Evolutionary conservation across 2,113 vertebrate species (phyloP).

Genomic region (Conger conger): DNA sequence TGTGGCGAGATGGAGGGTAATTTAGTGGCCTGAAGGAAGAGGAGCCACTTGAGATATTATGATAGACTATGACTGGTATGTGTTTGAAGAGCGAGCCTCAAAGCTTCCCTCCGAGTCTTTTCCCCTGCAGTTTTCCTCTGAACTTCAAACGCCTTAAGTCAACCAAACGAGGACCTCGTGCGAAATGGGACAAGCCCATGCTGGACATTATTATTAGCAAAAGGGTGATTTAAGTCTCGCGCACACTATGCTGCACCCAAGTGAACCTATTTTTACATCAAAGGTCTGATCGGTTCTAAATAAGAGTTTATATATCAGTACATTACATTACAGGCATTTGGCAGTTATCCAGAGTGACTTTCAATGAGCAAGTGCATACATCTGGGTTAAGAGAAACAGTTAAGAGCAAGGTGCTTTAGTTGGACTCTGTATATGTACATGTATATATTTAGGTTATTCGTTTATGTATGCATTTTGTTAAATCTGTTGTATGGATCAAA

Average conservation of each 20-base stretch:
- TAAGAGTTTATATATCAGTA: no score
- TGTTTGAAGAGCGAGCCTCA: conserved; percentile 28
- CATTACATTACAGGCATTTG: no score
- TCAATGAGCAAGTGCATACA: no score
- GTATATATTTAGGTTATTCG: no score
- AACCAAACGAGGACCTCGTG: not conserved
- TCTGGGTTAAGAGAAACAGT: no score
- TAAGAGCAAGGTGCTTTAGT: not conserved
- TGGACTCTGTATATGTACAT: no score
- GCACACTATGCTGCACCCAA: not conserved
- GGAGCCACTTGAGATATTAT: conserved; percentile 32
- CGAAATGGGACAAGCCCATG: not conserved
- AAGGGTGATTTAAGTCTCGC: not conserved
- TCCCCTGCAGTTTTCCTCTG: conserved; percentile 4
- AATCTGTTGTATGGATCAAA: no score
- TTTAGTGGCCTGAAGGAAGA: conserved; percentile 43
- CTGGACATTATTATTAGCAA: not conserved
- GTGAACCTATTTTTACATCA: not conserved
- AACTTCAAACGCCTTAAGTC: not conserved
- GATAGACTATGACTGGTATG: conserved; percentile 30
- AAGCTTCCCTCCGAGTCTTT: conserved; percentile 14
- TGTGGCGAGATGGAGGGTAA: conserved; percentile 38
- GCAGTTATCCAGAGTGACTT: no score
- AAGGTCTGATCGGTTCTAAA: not conserved
- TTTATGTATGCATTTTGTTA: no score